These are phyloP conservation scores for Pogonophryne albipinna DNA, from an alignment of 2,797 vertebrate species.

Conservation along the genomic window DNA sequence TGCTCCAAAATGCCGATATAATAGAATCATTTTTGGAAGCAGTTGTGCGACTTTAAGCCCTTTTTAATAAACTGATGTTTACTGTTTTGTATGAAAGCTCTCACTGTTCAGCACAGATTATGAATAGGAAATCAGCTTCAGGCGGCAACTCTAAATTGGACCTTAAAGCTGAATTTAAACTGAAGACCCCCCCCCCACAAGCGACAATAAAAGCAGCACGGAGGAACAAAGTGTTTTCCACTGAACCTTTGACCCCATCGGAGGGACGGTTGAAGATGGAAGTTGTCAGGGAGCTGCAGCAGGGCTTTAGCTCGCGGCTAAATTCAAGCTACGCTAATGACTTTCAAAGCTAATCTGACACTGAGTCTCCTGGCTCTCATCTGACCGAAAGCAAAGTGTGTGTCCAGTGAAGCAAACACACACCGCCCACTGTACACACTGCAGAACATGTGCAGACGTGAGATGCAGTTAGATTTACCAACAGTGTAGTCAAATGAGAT, in stretches of 20 bases:
- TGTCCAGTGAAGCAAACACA: constrained; percentile 48
- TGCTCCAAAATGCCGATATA: background rate
- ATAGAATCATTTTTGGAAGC: background rate
- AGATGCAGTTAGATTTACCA: background rate
- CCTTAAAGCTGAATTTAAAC: too few relatives aligned
- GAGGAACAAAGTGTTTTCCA: background rate
- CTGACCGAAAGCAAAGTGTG: constrained; percentile 40
- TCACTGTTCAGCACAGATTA: background rate
- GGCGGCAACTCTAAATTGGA: too few relatives aligned
- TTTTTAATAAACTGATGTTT: background rate
- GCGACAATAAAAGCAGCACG: background rate
- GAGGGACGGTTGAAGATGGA: constrained; percentile 10
- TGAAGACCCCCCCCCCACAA: too few relatives aligned
- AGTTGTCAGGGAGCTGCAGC: constrained; percentile 38
- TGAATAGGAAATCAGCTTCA: background rate
- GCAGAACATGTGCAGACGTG: constrained; percentile 19
- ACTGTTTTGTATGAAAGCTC: background rate
- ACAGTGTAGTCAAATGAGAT: background rate
- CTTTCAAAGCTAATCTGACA: constrained; percentile 54
- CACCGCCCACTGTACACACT: constrained; percentile 25
- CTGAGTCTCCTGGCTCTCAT: constrained; percentile 59
- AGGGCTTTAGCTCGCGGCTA: constrained; percentile 33
- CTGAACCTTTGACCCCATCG: background rate
- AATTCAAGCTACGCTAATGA: constrained; percentile 52
- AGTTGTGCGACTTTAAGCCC: background rate